These are phyloP conservation scores for Oreochromis aureus DNA, from an alignment of 2,113 vertebrate genomes.

Conservation along the genomic window DNA sequence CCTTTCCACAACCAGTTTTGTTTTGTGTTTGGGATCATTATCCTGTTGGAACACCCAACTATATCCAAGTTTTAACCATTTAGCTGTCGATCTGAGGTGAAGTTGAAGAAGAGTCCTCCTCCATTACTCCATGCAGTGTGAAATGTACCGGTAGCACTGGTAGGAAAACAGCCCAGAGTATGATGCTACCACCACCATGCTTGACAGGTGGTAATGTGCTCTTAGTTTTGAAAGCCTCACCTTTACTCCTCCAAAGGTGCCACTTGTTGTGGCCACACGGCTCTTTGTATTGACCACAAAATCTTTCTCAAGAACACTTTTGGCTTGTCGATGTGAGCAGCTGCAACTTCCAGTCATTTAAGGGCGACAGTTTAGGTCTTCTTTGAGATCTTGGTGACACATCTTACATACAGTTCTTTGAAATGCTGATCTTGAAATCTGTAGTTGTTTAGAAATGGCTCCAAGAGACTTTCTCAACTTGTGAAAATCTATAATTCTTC, in stretches of 20 bases:
- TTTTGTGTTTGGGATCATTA: neutral
- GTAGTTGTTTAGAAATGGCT: neutral
- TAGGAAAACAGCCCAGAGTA: neutral
- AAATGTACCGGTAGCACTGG: neutral
- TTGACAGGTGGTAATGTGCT: neutral
- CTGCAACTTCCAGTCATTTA: neutral
- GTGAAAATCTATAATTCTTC: neutral
- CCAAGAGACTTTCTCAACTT: neutral
- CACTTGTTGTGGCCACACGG: rapidly evolving
- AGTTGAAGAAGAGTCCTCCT: neutral
- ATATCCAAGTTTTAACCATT: neutral
- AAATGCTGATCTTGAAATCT: neutral
- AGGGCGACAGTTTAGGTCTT: neutral
- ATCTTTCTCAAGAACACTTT: rapidly evolving
- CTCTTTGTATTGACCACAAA: neutral
- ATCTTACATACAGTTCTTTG: neutral
- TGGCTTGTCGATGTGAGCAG: neutral
- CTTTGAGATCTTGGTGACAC: neutral
- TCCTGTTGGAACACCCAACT: neutral
- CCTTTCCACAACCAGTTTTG: neutral
- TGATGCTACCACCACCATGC: neutral
- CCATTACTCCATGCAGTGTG: rapidly evolving
- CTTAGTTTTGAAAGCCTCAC: neutral
- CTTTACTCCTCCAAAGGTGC: rapidly evolving
- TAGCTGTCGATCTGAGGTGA: neutral